Evolutionary conservation across 2,797 vertebrate genomes (phyloP), one percentile per base, ranked within the genome.

Genomic region (Perdix hodgsoniae): DNA sequence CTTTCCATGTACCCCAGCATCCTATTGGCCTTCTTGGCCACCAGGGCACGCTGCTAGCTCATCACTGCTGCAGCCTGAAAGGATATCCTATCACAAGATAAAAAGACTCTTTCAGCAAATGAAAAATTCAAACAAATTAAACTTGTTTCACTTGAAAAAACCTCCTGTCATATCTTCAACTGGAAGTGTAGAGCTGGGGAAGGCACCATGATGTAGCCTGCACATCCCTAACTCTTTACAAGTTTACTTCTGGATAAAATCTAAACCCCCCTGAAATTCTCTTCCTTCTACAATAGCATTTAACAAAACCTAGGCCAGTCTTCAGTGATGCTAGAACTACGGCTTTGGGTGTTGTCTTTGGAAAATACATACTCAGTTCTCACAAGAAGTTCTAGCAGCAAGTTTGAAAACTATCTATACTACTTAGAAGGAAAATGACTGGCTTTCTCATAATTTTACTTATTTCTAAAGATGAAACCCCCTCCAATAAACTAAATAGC

Each of bases 71-170:
- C 45, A 76, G 57, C 65, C 54, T 72, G 59, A 91, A 75, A 59
- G 8, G 29, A 50, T 69, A 61, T 45, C 19, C 6, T 80, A 59
- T 35, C 60, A 86, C 15, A 72, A 88, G 88, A 76, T 50, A n/a
- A n/a, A n/a, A n/a, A n/a, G n/a, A 78, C 15, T 65, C 27, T 78
- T 83, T 81, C 33, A 82, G 66, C 35, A 70, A n/a, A 74, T 77
- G 27, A 87, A 89, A 83, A 87, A 80, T 49, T 45, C 23, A 77
- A 91, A 79, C 22, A 70, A 57, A 70, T 74, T 66, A 75, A 8
- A 23, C 21, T 49, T 65, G 42, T 56, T 93, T 89, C 49, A 86
- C 22, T 49, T 45, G 3, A 60, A 71, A 79, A 88, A 74, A 64
- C 9, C 1, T 60, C 26, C 26, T 1, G 14, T 91, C 17, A 1